Base-by-base conservation (phyloP, 2,797 vertebrate species). In the Aplochiton taeniatus region DNA sequence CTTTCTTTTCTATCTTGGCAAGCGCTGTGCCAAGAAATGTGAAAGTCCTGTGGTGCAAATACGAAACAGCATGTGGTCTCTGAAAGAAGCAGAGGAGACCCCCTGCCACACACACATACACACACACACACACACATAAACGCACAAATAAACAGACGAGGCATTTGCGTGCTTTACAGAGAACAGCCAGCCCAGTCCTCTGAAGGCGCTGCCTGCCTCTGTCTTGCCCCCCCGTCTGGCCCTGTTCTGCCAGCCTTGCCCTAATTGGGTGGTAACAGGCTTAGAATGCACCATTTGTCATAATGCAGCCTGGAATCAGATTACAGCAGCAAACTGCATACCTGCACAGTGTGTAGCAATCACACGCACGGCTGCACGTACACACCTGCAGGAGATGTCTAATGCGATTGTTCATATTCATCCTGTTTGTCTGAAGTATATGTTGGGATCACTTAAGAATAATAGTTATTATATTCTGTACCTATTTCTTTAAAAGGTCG, bases 1-100 rank as follows among this genome's bases (percentile, higher is more conserved):
- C 68, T 85, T 86, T 83, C 75, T 83, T 83, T 78, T 78, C 74
- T 85, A 82, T 12, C 73, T 75, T 68, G 69, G 75, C 75, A 73
- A 77, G 68, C 31, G 31, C 48, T 54, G 20, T 67, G 44, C 46
- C 52, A 31, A 53, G 50, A 80, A 87, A 85, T 87, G 80, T 87
- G 87, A 87, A 88, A 87, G 85, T 89, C 86, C 88, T 86, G 84
- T 87, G 85, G 81, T 79, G 81, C 74, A 82, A 58, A 83, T 87
- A 87, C 78, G 31, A 86, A 82, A 83, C 81, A 83, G 72, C 61
- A 81, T 78, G 73, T 82, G 83, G 77, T 82, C 72, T 76, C 66
- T 70, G 7, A 77, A 78, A 76, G 74, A 78, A 47, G 52, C 48
- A 58, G 50, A n/a, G 63, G 63, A 83, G 75, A 73, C 16, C 57